Conservation (phyloP, 2,113 vertebrate species). For the Syngnathus typhle region DNA sequence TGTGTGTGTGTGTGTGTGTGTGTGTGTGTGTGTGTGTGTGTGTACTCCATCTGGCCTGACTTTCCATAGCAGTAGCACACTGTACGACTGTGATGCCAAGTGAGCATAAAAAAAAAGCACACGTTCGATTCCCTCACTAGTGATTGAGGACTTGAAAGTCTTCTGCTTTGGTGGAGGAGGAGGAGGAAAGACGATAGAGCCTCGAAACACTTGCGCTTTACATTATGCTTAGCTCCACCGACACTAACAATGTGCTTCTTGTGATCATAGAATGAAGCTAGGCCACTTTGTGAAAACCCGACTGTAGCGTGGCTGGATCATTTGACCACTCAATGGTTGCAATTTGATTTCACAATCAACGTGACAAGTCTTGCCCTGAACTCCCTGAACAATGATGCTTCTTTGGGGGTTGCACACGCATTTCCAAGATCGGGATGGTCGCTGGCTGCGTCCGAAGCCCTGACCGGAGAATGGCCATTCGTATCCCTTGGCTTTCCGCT, state of each 20-base stretch:
- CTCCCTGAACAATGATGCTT: too few species aligned
- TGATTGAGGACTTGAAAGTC: constrained; percentile 65
- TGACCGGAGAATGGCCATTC: too few species aligned
- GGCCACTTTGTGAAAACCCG: constrained; percentile 6
- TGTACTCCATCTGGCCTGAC: constrained; percentile 52
- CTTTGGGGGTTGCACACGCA: too few species aligned
- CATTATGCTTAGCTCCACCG: constrained; percentile 42
- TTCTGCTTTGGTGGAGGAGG: constrained; percentile 47
- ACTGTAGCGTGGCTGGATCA: constrained; percentile 1
- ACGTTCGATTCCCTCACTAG: constrained; percentile 55
- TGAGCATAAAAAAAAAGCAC: constrained; percentile 63
- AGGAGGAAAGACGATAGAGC: constrained; percentile 36
- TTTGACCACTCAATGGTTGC: constrained; percentile 17
- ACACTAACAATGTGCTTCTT: constrained; percentile 50
- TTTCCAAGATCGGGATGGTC: too few species aligned
- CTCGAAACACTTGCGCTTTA: constrained; percentile 52
- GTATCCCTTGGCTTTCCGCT: too few species aligned
- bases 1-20: constrained; percentile 17
- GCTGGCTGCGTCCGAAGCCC: too few species aligned
- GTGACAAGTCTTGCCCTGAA: too few species aligned
- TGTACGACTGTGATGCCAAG: constrained; percentile 59
- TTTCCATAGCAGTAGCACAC: constrained; percentile 52
- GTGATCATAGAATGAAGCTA: constrained; percentile 12
- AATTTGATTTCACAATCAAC: not conserved
- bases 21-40: constrained; percentile 20